Conservation (phyloP, 2,888 invertebrate genomes). For the Amiota mariae region DNA sequence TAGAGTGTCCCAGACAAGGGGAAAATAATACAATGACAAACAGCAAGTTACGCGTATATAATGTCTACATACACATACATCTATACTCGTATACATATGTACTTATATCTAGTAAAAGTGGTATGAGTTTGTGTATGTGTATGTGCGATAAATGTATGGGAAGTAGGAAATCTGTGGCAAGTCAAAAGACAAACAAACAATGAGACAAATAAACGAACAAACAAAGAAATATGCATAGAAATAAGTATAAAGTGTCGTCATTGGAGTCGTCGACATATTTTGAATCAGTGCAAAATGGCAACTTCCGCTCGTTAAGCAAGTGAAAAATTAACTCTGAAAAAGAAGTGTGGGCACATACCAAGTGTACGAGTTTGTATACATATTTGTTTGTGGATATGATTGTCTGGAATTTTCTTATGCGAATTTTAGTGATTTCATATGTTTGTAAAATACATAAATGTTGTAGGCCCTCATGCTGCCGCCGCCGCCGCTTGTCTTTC, state of each 20-base stretch:
- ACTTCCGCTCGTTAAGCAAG: slow-evolving; percentile 72
- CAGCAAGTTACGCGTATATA: slow-evolving; percentile 11
- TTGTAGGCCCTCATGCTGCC: slow-evolving; percentile 35
- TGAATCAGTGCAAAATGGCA: slow-evolving; percentile 70
- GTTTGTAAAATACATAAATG: not conserved
- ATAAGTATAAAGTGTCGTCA: not conserved
- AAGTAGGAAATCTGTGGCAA: not conserved
- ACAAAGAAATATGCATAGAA: not conserved
- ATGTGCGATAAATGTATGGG: slow-evolving; percentile 20
- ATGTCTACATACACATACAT: too few relatives aligned
- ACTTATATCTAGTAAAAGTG: too few relatives aligned
- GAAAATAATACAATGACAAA: not conserved
- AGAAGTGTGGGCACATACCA: too few relatives aligned
- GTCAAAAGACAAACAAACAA: slow-evolving; percentile 10
- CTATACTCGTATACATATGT: too few relatives aligned
- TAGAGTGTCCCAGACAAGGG: not conserved
- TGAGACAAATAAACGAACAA: not conserved
- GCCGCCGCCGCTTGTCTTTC: slow-evolving; percentile 23
- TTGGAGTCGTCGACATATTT: slow-evolving; percentile 59
- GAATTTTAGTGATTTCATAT: not conserved
- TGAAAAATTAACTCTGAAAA: slow-evolving; percentile 68
- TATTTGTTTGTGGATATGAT: slow-evolving; percentile 29
- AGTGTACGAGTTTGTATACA: not conserved
- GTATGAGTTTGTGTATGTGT: slow-evolving; percentile 1
- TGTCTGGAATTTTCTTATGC: slow-evolving; percentile 62